Evolutionary conservation across 1,140 invertebrate species (phyloP).

Genomic region (Heterodera schachtii): DNA sequence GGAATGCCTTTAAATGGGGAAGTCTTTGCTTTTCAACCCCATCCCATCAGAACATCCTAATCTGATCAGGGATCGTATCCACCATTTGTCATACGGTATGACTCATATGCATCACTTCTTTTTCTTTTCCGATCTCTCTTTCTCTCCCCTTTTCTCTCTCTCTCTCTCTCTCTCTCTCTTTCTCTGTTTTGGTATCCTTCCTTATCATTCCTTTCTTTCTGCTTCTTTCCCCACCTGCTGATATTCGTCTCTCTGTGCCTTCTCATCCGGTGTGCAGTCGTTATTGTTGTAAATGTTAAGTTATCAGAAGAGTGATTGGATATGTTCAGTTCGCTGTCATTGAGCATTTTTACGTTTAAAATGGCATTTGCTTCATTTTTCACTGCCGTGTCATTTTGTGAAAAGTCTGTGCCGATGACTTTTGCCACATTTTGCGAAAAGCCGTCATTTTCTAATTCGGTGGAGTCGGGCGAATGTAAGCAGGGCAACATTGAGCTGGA

Average conservation of each 20-base stretch:
- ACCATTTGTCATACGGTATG: too few relatives aligned
- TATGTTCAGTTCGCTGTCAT: background rate
- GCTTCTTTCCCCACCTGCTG: background rate
- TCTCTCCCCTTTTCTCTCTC: too few relatives aligned
- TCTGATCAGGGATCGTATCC: too few relatives aligned
- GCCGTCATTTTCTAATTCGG: background rate
- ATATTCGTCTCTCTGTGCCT: background rate
- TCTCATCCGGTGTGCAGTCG: background rate
- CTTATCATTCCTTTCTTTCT: background rate
- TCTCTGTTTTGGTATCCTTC: too few relatives aligned
- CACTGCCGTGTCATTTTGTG: background rate
- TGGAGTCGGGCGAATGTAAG: background rate
- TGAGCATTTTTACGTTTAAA: slow-evolving; percentile 4
- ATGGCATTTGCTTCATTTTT: background rate
- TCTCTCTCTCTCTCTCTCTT: too few relatives aligned
- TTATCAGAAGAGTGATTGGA: background rate
- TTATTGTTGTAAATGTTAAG: background rate
- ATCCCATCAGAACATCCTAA: too few relatives aligned
- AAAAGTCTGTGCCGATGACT: slow-evolving; percentile 8
- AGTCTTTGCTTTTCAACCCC: background rate
- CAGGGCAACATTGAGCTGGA: slow-evolving; percentile 23
- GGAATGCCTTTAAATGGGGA: background rate
- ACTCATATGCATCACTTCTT: too few relatives aligned
- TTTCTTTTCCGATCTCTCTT: too few relatives aligned
- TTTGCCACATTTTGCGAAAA: background rate